Base-by-base conservation (phyloP, 2,888 invertebrate species). In the Thereva nobilitata region DNA sequence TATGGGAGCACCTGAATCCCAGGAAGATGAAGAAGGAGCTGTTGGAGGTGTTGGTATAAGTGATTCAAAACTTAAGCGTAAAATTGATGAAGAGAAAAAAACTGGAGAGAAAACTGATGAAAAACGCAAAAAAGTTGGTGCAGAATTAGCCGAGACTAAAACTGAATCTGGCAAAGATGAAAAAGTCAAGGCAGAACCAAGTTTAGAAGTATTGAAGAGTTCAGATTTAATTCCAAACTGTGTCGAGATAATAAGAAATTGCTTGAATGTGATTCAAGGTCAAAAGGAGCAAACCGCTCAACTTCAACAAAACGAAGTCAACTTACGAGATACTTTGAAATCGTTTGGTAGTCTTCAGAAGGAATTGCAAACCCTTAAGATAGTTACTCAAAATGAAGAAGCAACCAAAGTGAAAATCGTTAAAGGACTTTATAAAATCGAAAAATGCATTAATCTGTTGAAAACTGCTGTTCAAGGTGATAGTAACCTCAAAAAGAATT, bases 11-110 rank as follows among this genome's bases (percentile, higher is more conserved):
- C 37, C 61, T 61, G n/a, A 47, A 41, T 37, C 67, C 53, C 64
- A 56, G 61, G 37, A 65, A 47, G 10, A 47, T 47, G 57, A 66
- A 68, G 77, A 0, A 75, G 75, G 68, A 64, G 10, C 0, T 42
- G 6, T 34, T 8, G n/a, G 34, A 1, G 8, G 12, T 54, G 35
- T 23, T 23, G 23, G 73, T 7, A 72, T 75, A 67, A 41, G 71
- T 63, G 69, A 52, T 57, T 66, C 50, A 49, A 67, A 7, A 45
- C 37, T 4, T 71, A 45, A 34, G 12, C 49, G 54, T 41, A 41
- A 49, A 38, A 45, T 52, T 53, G 35, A 47, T 9, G 41, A 67
- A 23, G 34, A 64, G 47, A 35, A 12, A 47, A 4, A 34, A 34
- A 57, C 34, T 57, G 57, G 41, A 8, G 40, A 53, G 47, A 35